Evolutionary conservation across 2,113 vertebrate genomes (phyloP).

Genomic region (Herpailurus yagouaroundi): DNA sequence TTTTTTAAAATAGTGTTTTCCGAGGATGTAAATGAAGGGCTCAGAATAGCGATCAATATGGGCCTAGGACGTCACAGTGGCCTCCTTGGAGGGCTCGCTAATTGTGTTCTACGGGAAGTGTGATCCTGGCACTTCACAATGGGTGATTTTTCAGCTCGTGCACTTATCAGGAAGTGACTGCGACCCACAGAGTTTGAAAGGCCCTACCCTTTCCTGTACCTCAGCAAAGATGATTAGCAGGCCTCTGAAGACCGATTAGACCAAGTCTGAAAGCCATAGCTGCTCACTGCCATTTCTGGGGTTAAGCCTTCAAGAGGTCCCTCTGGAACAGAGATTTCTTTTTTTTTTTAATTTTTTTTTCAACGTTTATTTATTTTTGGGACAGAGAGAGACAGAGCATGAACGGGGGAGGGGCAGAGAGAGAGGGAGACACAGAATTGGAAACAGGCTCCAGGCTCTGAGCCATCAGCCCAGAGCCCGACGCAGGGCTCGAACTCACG

Average conservation of each 20-base stretch:
- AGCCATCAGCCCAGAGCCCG: too few relatives aligned
- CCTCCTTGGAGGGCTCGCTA: background rate
- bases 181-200: conserved; percentile 14
- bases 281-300: background rate
- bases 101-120: conserved; percentile 70
- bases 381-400: too few relatives aligned
- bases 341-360: too few relatives aligned
- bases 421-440: too few relatives aligned
- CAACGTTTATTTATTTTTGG: too few relatives aligned
- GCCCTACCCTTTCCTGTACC: conserved; percentile 37
- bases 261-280: background rate
- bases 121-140: conserved; percentile 58
- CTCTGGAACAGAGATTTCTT: background rate
- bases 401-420: too few relatives aligned
- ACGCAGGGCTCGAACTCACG: too few relatives aligned
- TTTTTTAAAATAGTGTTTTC: background rate
- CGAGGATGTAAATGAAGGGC: background rate
- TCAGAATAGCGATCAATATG: background rate
- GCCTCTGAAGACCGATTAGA: conserved; percentile 2
- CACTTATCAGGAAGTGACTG: conserved; percentile 50
- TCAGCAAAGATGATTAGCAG: background rate
- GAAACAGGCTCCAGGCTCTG: too few relatives aligned
- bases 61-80: background rate
- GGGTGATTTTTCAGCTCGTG: conserved; percentile 37
- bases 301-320: background rate